Evolutionary conservation across 2,888 invertebrate species (phyloP).

Genomic region (Euplagia quadripunctaria): DNA sequence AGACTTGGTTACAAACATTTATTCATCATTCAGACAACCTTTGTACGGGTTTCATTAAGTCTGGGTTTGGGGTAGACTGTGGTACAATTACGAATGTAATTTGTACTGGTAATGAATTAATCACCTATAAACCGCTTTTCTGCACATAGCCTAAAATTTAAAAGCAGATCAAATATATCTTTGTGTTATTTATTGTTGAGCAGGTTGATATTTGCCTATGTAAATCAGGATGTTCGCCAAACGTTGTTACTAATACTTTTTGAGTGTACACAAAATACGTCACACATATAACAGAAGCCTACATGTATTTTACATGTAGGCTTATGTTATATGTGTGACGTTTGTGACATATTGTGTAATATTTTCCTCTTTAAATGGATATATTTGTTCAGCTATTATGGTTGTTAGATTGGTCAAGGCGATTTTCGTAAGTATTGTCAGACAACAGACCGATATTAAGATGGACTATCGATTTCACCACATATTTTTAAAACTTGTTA

Average conservation of each 20-base stretch:
- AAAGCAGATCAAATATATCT: background rate
- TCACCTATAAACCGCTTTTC: background rate
- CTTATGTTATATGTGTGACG: conserved; percentile 48
- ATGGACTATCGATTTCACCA: conserved; percentile 53
- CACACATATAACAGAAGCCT: too few species aligned
- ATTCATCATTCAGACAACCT: too few species aligned
- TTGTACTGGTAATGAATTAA: background rate
- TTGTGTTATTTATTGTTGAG: too few species aligned
- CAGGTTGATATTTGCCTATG: background rate
- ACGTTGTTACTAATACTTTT: conserved; percentile 17
- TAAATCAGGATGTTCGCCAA: background rate
- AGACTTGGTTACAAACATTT: too few species aligned
- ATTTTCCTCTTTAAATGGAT: conserved; percentile 73
- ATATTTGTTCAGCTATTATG: conserved; percentile 81
- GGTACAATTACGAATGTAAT: background rate
- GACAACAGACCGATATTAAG: conserved; percentile 56
- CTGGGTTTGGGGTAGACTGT: too few species aligned
- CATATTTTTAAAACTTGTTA: conserved; percentile 24
- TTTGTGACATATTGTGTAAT: conserved; percentile 76
- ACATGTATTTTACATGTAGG: conserved; percentile 41
- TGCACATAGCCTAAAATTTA: background rate
- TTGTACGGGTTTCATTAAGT: too few species aligned
- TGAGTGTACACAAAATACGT: conserved; percentile 37
- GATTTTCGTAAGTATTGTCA: conserved; percentile 79
- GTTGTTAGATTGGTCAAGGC: conserved; percentile 79